Evolutionary conservation across 2,113 vertebrate genomes (phyloP).

Genomic region (Albula goreensis): DNA sequence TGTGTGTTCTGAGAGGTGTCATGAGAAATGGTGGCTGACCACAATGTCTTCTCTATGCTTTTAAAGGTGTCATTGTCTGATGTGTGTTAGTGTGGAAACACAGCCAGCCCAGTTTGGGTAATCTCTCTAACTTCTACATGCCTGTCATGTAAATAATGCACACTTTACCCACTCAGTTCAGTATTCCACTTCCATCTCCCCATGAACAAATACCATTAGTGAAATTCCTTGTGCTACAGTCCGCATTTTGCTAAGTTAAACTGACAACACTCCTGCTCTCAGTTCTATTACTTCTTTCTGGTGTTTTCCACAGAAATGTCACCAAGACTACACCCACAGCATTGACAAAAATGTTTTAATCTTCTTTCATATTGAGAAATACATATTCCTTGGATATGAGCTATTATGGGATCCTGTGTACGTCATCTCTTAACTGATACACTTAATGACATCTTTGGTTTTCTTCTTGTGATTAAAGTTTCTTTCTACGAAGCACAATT

Average conservation of each 20-base stretch:
- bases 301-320: neutral
- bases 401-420: neutral
- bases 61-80: neutral
- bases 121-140: conserved; percentile 20
- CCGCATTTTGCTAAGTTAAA: neutral
- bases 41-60: neutral
- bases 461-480: conserved; percentile 46
- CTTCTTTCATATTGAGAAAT: neutral
- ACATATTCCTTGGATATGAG: neutral
- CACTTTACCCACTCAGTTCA: conserved; percentile 18
- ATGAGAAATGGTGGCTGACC: neutral
- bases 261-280: neutral
- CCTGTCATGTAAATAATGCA: conserved; percentile 36
- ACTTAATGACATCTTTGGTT: neutral
- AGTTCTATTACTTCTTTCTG: neutral
- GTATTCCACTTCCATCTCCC: neutral
- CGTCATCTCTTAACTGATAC: neutral
- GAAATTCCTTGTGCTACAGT: neutral
- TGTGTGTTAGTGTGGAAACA: neutral
- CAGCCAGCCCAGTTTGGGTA: conserved; percentile 18
- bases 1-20: neutral
- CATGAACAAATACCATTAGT: neutral
- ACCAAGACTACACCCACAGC: neutral
- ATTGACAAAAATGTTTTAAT: neutral
- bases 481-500: conserved; percentile 44